Base-by-base conservation (phyloP, 2,113 vertebrate genomes). In the Perca fluviatilis region DNA sequence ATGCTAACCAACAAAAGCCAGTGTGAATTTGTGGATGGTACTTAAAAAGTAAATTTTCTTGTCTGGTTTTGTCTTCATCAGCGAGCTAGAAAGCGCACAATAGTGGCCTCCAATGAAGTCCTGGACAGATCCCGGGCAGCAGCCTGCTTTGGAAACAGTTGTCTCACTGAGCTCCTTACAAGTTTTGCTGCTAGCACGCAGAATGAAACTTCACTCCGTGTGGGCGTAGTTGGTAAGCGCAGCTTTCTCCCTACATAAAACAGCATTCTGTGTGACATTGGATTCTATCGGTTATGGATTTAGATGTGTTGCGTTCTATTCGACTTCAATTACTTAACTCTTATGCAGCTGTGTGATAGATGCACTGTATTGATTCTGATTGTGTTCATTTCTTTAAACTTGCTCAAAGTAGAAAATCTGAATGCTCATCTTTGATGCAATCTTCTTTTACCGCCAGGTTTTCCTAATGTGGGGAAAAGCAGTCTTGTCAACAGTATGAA, bases 381-480 rank as follows among this genome's bases (percentile, higher is more conserved):
- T 43, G 25, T 54, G n/a, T 74, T 58, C 0, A 43, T 60, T 14
- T 49, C 23, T 67, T 60, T 51, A 1, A 21, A 23, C 36, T 21
- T 68, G 18, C 74, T 68, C 25, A 70, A 11, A 43, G 14, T 6
- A 50, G 2, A 5, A 43, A 2, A 36, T 64, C 30, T 47, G 5
- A 56, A 56, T 68, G 18, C 25, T 53, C 10, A 18, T 14, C 49
- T 66, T n/a, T 77, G 7, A 67, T 8, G 14, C 15, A 3, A 5
- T 73, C 6, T 14, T 2, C 1, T 27, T 71, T 46, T 30, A 3
- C 60, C 50, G 74, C 25, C 85, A 99, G 98, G 98, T 58, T 99
- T 99, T 88, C 97, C 98, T 75, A 99, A 97, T 9, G 98, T 98
- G 43, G 98, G 98, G 11, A 99, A 99, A 93, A 99, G 98, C 96